A percentile compares a stretch with the other conserved stretches of the same genome.
phyloP scores from a whole-genome alignment of 2,113 vertebrate species.

The Odocoileus virginianus region DNA sequence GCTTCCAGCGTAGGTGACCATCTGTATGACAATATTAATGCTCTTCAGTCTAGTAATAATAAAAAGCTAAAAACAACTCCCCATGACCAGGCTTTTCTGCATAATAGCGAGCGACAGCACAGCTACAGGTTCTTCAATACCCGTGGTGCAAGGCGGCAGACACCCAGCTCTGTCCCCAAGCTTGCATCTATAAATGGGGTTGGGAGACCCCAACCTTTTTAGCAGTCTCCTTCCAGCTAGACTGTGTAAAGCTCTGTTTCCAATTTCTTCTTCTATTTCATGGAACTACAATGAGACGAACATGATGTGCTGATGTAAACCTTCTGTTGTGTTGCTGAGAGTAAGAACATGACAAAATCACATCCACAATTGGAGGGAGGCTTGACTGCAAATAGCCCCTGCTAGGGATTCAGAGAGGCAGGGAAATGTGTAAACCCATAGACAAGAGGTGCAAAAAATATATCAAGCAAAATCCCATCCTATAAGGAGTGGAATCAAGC shows the following conservation, averaged over 20 bases:
- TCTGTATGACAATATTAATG: conserved; percentile 82
- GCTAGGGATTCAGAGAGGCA: background rate
- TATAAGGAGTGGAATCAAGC: background rate
- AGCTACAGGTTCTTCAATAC: background rate
- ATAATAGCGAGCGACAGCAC: background rate
- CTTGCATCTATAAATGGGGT: background rate
- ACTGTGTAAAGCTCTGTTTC: background rate
- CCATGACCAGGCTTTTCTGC: conserved; percentile 34
- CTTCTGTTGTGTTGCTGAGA: conserved; percentile 32
- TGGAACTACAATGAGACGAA: conserved; percentile 20
- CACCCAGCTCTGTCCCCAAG: background rate
- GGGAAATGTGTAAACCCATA: background rate
- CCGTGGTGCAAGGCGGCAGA: background rate
- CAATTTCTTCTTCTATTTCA: background rate
- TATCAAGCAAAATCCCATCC: background rate
- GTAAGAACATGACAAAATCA: conserved; percentile 9
- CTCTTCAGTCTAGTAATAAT: conserved; percentile 66
- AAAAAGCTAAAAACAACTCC: conserved; percentile 58
- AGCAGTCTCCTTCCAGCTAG: background rate
- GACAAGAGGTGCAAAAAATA: background rate
- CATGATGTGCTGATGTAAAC: background rate
- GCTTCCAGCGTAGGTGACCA: conserved; percentile 86
- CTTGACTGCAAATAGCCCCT: background rate
- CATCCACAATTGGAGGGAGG: background rate
- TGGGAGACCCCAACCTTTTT: background rate